These are phyloP conservation scores for Piaya cayana DNA, from an alignment of 2,113 vertebrate species.

Conservation along the genomic window DNA sequence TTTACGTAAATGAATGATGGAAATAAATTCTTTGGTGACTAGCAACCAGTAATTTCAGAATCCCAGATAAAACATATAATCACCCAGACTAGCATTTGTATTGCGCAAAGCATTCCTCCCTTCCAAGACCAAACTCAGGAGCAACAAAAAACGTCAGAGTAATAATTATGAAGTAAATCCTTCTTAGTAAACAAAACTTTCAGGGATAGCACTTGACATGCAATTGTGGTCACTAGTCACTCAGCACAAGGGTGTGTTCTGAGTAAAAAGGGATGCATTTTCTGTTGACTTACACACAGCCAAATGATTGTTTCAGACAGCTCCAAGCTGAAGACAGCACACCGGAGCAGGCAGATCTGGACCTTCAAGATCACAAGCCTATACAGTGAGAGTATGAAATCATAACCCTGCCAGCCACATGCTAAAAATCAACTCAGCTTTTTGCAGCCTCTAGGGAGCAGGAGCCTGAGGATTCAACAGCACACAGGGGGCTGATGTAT, in stretches of 20 bases:
- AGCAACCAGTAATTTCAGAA: neutral
- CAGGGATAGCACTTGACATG: no score
- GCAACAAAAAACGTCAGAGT: no score
- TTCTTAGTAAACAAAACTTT: no score
- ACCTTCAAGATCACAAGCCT: neutral
- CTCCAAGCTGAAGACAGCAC: neutral
- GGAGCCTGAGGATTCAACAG: neutral
- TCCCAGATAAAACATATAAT: neutral
- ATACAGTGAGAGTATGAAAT: neutral
- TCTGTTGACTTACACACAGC: accelerated
- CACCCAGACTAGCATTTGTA: neutral
- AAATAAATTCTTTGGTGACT: neutral
- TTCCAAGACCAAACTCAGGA: no score
- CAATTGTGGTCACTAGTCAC: no score
- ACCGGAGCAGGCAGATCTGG: neutral
- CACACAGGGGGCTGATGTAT: neutral
- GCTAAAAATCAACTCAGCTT: neutral
- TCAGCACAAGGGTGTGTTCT: neutral
- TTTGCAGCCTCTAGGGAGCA: neutral
- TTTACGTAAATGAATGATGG: neutral
- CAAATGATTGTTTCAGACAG: neutral
- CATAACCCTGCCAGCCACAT: neutral
- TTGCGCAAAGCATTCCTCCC: no score
- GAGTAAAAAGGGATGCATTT: neutral
- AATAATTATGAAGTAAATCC: no score